phyloP scores from a whole-genome alignment of 2,888 invertebrate species.

The Sesamia inferens region DNA sequence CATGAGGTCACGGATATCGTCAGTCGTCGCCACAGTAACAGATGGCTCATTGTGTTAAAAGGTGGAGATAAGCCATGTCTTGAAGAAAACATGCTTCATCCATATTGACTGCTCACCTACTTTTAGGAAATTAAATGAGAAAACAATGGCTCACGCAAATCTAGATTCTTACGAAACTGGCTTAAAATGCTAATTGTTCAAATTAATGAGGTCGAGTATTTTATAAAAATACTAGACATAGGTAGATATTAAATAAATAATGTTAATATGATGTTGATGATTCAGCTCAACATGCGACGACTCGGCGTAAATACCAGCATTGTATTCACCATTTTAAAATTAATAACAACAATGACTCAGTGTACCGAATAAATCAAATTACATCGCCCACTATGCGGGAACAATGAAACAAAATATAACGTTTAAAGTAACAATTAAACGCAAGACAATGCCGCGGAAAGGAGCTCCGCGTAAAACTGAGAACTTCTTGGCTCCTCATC shows the following conservation, averaged over 20 bases:
- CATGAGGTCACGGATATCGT: constrained; percentile 81
- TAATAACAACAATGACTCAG: constrained; percentile 87
- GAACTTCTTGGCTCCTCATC: constrained; percentile 82
- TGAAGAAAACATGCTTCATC: constrained; percentile 55
- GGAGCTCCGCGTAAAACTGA: constrained; percentile 76
- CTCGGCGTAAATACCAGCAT: constrained; percentile 72
- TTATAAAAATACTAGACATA: constrained; percentile 36
- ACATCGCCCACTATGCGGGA: constrained; percentile 79
- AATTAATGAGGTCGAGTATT: constrained; percentile 35
- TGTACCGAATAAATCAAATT: constrained; percentile 84
- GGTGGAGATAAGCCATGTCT: constrained; percentile 79
- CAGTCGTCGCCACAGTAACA: constrained; percentile 80
- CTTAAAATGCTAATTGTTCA: constrained; percentile 14
- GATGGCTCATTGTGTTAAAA: constrained; percentile 81
- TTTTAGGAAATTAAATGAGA: constrained; percentile 40
- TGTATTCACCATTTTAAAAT: constrained; percentile 82
- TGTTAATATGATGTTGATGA: constrained; percentile 75
- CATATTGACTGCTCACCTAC: constrained; percentile 41
- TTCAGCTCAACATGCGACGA: constrained; percentile 67
- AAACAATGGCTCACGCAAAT: constrained; percentile 32
- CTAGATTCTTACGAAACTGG: constrained; percentile 33
- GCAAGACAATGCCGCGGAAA: constrained; percentile 82
- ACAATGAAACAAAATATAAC: constrained; percentile 85
- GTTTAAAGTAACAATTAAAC: constrained; percentile 87
- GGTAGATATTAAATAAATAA: constrained; percentile 57